Base-by-base conservation (phyloP, 2,888 invertebrate species). In the Leptopterna dolabrata region DNA sequence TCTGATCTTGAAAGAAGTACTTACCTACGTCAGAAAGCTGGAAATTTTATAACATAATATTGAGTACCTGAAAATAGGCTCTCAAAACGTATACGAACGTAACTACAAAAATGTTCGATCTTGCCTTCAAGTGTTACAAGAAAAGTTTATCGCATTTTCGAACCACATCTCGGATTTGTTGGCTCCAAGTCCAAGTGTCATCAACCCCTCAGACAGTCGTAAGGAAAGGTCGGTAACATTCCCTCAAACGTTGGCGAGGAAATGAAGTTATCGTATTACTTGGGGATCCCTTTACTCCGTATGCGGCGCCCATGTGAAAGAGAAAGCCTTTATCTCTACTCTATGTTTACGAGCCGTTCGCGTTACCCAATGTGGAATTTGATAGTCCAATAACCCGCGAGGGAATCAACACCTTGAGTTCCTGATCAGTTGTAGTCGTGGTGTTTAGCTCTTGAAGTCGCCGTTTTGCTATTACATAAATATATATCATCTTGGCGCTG, bases 301-400 rank as follows among this genome's bases (percentile, higher is more conserved):
- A 63, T 51, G 4, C 51, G 24, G 63, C 36, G 9, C 63, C 24
- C 63, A 63, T 63, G 63, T 63, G 63, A 63, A 63, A 63, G 63
- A 63, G 63, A 63, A 63, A 63, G 63, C 27, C 27, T 24, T 11
- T 7, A 63, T 63, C 27, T 63, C 63, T 24, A 63, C 63, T 24
- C 63, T 9, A 63, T 63, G 63, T 63, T 63, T 63, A 63, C 63
- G 63, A 63, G 63, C 24, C 63, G 24, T 27, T 71, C 71, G 9
- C n/a, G 36, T 73, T 73, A 73, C 73, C 73, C 36, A 36, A 73
- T 73, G 41, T 30, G 73, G 73, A 73, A 73, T 73, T 73, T 73
- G 73, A 73, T 73, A 73, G 73, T 30, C 73, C 73, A 73, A 36
- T 73, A 73, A 73, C 30, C 30, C n/a, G 3, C 30, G 73, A 36